Conservation (phyloP, 2,888 invertebrate genomes). For the Idaea aversata region DNA sequence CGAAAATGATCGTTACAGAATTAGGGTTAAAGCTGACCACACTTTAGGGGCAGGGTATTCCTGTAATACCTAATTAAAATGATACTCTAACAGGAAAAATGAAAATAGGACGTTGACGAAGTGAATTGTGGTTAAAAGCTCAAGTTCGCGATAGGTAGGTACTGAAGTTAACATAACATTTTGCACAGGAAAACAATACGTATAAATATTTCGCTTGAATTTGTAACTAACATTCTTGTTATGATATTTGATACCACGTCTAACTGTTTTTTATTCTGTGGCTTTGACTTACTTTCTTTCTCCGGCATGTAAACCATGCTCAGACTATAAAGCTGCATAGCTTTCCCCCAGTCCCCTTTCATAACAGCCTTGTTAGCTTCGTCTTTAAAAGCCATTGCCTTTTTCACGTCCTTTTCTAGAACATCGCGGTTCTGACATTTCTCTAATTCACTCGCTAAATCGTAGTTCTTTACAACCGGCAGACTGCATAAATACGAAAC, state of each 20-base stretch:
- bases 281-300: conserved; percentile 81
- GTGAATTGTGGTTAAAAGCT: neutral
- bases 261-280: conserved; percentile 8
- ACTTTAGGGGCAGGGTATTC: neutral
- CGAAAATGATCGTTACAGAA: neutral
- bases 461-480: conserved; percentile 71
- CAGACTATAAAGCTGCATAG: conserved; percentile 85
- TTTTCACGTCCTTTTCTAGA: conserved; percentile 78
- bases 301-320: conserved; percentile 85
- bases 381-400: conserved; percentile 83
- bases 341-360: conserved; percentile 84
- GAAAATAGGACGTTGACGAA: neutral
- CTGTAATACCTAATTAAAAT: neutral
- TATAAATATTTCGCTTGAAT: neutral
- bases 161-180: neutral
- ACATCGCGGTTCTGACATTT: conserved; percentile 58
- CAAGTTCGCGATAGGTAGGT: neutral
- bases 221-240: conserved; percentile 10
- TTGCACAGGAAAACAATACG: neutral
- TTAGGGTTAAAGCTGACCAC: neutral
- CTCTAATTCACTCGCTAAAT: conserved; percentile 62
- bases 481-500: conserved; percentile 81
- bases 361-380: conserved; percentile 87
- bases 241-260: conserved; percentile 30
- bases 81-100: neutral